Conservation (phyloP, 1,140 invertebrate species). For the Lucilia cuprina region DNA sequence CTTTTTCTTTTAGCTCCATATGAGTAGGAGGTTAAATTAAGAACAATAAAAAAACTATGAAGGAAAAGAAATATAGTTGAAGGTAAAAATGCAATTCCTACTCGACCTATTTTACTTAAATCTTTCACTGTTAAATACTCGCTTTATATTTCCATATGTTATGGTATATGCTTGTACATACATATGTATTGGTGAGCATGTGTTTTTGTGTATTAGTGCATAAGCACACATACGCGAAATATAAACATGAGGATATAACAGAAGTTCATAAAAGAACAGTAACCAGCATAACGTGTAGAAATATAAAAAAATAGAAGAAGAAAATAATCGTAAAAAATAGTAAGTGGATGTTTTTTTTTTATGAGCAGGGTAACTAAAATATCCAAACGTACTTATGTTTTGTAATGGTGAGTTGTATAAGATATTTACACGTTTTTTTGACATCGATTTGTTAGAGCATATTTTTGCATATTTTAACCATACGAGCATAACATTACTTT, state of each 20-base stretch:
- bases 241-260: background rate
- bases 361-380: too few species aligned
- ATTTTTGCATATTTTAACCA: too few species aligned
- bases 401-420: too few species aligned
- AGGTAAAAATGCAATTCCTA: slow-evolving; percentile 10
- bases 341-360: background rate
- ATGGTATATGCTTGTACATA: background rate
- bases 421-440: too few species aligned
- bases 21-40: background rate
- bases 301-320: background rate
- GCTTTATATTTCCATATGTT: background rate
- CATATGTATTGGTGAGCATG: background rate
- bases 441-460: too few species aligned
- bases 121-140: background rate
- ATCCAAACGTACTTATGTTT: too few species aligned
- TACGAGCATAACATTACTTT: too few species aligned
- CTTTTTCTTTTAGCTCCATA: background rate
- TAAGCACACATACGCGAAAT: background rate
- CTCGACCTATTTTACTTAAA: background rate
- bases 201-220: background rate
- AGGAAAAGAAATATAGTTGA: background rate
- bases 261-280: background rate
- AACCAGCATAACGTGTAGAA: background rate
- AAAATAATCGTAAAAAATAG: background rate
- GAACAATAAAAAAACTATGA: background rate